These are phyloP conservation scores for Chrysochloris asiatica DNA, from an alignment of 2,113 vertebrate genomes.

Conservation along the genomic window DNA sequence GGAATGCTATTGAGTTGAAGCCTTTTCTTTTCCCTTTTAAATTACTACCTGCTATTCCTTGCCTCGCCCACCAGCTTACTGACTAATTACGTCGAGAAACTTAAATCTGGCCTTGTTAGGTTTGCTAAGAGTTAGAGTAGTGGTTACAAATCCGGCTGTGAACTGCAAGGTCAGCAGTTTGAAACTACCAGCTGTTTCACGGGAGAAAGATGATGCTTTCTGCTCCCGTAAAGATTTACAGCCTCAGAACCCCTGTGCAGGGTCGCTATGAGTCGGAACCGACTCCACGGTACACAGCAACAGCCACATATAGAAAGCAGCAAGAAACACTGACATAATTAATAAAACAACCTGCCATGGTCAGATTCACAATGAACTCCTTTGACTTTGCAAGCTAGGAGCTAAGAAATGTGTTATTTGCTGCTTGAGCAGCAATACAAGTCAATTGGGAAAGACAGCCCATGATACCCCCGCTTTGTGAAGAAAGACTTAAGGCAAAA, in stretches of 20 bases:
- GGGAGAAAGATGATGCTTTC: no score
- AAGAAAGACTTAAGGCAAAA: neutral
- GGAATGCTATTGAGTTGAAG: no score
- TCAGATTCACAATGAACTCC: neutral
- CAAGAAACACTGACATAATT: neutral
- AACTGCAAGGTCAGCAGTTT: no score
- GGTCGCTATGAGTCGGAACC: no score
- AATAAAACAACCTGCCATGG: neutral
- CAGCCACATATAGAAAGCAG: neutral
- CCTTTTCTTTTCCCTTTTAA: no score
- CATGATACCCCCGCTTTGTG: neutral
- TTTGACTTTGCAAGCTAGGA: neutral
- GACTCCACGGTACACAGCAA: no score
- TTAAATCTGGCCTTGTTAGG: neutral
- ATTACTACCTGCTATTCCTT: no score
- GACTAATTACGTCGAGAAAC: neutral
- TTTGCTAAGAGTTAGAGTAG: conserved; percentile 5
- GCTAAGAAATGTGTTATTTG: neutral
- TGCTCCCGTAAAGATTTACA: no score
- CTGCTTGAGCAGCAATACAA: neutral
- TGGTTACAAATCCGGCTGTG: no score
- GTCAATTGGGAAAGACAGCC: neutral
- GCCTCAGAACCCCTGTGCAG: no score
- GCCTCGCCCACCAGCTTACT: no score
- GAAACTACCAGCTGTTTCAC: no score